Percentiles rank a stretch among this genome's conserved stretches.
These are phyloP conservation scores for Lasioglossum figueresi DNA, from an alignment of 2,888 invertebrate species.

Conservation along the genomic window DNA sequence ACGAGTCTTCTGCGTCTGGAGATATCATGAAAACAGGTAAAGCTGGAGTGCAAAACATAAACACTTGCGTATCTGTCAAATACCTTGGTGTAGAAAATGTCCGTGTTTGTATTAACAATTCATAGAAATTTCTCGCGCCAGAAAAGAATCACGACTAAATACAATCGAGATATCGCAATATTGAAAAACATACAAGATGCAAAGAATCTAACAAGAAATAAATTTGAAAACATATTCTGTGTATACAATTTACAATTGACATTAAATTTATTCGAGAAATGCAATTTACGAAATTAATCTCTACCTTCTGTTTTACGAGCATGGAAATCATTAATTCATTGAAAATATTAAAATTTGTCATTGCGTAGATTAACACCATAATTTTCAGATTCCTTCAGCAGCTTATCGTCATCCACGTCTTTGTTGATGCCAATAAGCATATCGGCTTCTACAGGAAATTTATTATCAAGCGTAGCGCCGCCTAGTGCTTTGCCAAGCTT, in stretches of 20 bases:
- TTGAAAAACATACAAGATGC: neutral
- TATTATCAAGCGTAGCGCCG: conserved; percentile 89
- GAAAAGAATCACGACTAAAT: neutral
- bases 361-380: neutral
- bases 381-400: conserved; percentile 82
- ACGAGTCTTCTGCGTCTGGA: conserved; percentile 74
- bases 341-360: neutral
- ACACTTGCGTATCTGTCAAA: conserved; percentile 64
- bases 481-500: conserved; percentile 89
- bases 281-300: neutral
- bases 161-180: neutral
- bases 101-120: neutral
- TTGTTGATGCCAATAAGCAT: conserved; percentile 83
- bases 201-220: neutral
- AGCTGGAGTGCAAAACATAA: conserved; percentile 46
- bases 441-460: conserved; percentile 85
- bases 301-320: neutral
- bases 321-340: neutral
- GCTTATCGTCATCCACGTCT: conserved; percentile 82
- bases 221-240: neutral
- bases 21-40: conserved; percentile 78
- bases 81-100: conserved; percentile 1
- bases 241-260: neutral
- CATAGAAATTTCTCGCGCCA: neutral
- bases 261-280: neutral